These are phyloP conservation scores for Cephus rjabovi DNA, from an alignment of 2,888 invertebrate species.

Conservation along the genomic window DNA sequence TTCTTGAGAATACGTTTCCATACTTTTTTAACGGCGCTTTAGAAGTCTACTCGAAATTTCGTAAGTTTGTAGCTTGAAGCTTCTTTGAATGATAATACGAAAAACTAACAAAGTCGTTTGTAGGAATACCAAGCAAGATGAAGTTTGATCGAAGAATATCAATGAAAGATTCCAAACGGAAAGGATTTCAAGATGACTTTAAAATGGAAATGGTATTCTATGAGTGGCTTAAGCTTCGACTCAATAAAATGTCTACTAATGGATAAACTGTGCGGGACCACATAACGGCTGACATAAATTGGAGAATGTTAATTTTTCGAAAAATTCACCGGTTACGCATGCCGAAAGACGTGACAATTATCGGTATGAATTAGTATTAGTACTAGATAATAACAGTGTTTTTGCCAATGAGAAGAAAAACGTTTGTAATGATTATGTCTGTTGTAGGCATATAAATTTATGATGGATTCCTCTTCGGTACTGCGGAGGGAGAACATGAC, in stretches of 20 bases:
- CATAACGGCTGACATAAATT: not conserved
- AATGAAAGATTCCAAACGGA: slow-evolving; percentile 48
- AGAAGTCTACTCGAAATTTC: slow-evolving; percentile 67
- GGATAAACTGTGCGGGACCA: slow-evolving; percentile 29
- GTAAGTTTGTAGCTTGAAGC: slow-evolving; percentile 59
- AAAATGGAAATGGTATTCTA: slow-evolving; percentile 72
- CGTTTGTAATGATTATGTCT: not conserved
- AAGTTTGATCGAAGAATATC: slow-evolving; percentile 10
- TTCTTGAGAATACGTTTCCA: slow-evolving; percentile 69
- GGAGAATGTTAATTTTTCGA: not conserved
- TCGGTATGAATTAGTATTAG: not conserved
- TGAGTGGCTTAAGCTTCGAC: slow-evolving; percentile 69
- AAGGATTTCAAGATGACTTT: slow-evolving; percentile 44
- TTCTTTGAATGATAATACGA: slow-evolving; percentile 43
- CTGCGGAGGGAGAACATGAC: not conserved
- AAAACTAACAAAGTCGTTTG: slow-evolving; percentile 23
- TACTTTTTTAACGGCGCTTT: slow-evolving; percentile 72
- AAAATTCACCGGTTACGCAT: not conserved
- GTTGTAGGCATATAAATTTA: not conserved
- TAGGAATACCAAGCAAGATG: slow-evolving; percentile 53
- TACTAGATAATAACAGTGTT: not conserved
- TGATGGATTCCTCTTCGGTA: not conserved
- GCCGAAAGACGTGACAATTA: not conserved
- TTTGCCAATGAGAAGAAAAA: not conserved
- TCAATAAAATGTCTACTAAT: slow-evolving; percentile 55